Percentiles rank a stretch among this genome's conserved stretches.
Conservation (phyloP, 2,888 invertebrate species). For the Antheraea assamensis region DNA sequence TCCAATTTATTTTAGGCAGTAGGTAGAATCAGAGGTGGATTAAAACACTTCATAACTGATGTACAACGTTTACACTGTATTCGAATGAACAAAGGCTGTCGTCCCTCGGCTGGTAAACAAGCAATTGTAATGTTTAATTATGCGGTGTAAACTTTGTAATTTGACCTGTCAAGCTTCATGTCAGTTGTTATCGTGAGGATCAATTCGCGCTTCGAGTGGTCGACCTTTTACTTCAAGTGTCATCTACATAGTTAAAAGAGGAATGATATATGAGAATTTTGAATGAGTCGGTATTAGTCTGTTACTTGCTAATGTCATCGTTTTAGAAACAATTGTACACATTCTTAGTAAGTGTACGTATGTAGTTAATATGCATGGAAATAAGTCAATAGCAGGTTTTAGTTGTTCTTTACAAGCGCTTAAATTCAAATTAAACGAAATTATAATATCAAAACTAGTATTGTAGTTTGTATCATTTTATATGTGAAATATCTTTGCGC, state of each 20-base stretch:
- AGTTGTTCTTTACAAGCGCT: too few relatives aligned
- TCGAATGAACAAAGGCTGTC: conserved; percentile 47
- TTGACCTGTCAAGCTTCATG: conserved; percentile 54
- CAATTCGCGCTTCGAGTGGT: conserved; percentile 36
- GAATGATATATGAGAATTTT: conserved; percentile 2
- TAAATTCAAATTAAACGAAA: too few relatives aligned
- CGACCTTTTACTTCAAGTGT: conserved; percentile 44
- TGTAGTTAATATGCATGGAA: background rate
- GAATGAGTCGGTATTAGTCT: background rate
- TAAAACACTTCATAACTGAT: conserved; percentile 26
- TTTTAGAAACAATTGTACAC: background rate
- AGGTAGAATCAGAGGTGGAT: background rate
- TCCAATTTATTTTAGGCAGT: background rate
- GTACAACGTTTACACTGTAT: conserved; percentile 18
- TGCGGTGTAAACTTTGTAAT: conserved; percentile 45
- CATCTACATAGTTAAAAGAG: conserved; percentile 28
- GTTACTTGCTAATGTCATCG: background rate
- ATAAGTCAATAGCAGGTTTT: too few relatives aligned
- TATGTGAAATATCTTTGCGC: too few relatives aligned
- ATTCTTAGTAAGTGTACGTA: background rate
- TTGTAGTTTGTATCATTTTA: too few relatives aligned
- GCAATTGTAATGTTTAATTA: conserved; percentile 59
- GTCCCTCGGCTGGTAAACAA: conserved; percentile 47
- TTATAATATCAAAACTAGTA: too few relatives aligned
- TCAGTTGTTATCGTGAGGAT: conserved; percentile 44